phyloP scores from a whole-genome alignment of 2,797 vertebrate genomes.

The Merluccius polli region DNA sequence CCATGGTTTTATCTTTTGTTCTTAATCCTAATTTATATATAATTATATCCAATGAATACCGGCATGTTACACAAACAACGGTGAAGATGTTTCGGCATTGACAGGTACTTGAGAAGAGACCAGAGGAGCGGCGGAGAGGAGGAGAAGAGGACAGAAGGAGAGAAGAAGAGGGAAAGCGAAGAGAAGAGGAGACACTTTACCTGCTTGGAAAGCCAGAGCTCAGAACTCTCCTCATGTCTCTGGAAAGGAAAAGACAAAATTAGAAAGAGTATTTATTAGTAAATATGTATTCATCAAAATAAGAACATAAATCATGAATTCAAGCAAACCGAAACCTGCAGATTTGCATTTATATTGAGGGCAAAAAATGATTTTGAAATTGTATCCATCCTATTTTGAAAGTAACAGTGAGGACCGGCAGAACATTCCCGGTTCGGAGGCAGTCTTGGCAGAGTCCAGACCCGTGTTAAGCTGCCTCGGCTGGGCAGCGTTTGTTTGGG shows the following conservation, averaged over 20 bases:
- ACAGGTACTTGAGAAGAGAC: background rate
- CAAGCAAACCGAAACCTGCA: background rate
- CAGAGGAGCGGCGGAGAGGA: background rate
- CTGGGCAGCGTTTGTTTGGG: conserved; percentile 31
- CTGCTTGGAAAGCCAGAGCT: conserved; percentile 95
- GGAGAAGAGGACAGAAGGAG: background rate
- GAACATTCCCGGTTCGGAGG: background rate
- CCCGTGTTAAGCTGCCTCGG: conserved; percentile 25
- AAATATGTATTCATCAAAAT: background rate
- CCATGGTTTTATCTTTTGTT: too few relatives aligned
- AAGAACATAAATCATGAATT: background rate
- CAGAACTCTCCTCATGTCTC: conserved; percentile 93
- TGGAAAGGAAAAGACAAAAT: conserved; percentile 69
- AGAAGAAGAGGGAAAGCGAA: background rate
- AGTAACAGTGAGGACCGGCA: conserved; percentile 1
- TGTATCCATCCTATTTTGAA: conserved; percentile 27
- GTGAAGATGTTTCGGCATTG: background rate
- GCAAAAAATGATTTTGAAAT: conserved; percentile 5
- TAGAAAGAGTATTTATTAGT: conserved; percentile 5
- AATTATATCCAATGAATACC: background rate
- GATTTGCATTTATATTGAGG: background rate
- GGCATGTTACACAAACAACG: background rate
- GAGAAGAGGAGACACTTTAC: conserved; percentile 59
- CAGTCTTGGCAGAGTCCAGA: conserved; percentile 41
- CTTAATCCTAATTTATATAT: background rate